These are phyloP conservation scores for Penaeus indicus DNA, from an alignment of 1,140 invertebrate species.

Conservation along the genomic window DNA sequence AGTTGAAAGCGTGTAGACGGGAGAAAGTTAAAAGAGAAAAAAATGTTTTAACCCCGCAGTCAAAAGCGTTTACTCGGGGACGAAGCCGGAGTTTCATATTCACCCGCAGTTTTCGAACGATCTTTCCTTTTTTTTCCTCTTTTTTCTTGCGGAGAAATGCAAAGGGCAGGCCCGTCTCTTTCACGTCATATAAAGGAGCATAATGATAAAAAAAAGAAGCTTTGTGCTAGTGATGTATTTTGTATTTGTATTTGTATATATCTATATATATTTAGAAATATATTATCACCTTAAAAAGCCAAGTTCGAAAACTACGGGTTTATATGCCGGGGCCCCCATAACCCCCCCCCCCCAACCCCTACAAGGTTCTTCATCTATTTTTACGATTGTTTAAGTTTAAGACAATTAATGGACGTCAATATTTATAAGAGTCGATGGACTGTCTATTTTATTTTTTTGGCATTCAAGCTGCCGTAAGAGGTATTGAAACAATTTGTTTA, in stretches of 20 bases:
- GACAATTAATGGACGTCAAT: too few species aligned
- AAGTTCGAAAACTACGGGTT: slow-evolving; percentile 63
- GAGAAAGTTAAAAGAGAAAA: not conserved
- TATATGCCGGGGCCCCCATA: slow-evolving; percentile 43
- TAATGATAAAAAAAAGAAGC: not conserved
- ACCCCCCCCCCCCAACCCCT: too few species aligned
- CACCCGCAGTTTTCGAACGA: slow-evolving; percentile 62
- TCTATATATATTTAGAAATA: not conserved
- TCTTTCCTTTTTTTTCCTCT: slow-evolving; percentile 7
- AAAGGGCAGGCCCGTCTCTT: slow-evolving; percentile 58
- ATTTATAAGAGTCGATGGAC: too few species aligned
- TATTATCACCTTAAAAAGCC: not conserved
- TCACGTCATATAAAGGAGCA: not conserved
- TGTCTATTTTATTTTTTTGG: too few species aligned
- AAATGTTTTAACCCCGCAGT: too few species aligned
- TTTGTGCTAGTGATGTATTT: slow-evolving; percentile 1
- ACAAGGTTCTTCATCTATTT: too few species aligned
- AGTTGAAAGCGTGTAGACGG: not conserved
- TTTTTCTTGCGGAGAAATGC: slow-evolving; percentile 44
- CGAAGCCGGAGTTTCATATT: slow-evolving; percentile 2
- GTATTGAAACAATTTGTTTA: too few species aligned
- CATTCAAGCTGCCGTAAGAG: too few species aligned
- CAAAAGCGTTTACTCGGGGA: too few species aligned
- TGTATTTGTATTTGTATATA: not conserved
- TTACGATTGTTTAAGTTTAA: too few species aligned